Conservation (phyloP, 1,140 invertebrate genomes). For the Aphelenchoides fujianensis region DNA sequence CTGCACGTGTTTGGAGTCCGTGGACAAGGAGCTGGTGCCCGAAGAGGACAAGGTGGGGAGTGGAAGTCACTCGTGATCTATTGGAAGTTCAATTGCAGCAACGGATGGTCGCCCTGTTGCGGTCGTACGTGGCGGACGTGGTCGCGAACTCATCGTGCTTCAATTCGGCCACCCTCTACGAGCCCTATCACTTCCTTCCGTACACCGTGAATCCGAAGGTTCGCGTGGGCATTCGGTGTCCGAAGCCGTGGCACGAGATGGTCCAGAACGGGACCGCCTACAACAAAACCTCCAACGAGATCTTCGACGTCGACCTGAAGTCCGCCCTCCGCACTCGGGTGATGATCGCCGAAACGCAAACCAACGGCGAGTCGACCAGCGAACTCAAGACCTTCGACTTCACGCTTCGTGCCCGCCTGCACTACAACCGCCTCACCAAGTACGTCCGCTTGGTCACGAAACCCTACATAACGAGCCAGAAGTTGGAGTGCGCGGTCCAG, state of each 20-base stretch:
- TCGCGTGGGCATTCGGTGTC: constrained; percentile 5
- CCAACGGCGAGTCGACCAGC: neutral
- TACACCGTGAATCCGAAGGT: neutral
- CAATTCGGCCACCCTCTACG: neutral
- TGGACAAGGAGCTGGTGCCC: neutral
- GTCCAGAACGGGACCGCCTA: neutral
- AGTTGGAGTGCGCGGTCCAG: neutral
- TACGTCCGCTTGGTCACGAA: neutral
- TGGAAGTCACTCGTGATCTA: too few relatives aligned
- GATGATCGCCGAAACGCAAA: neutral
- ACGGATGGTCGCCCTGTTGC: neutral
- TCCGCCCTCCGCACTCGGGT: neutral
- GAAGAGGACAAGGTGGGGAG: neutral
- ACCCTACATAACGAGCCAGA: neutral
- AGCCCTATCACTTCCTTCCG: neutral
- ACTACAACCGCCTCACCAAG: neutral
- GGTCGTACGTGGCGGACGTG: neutral
- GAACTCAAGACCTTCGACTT: neutral
- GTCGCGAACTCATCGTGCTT: neutral
- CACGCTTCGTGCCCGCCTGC: neutral
- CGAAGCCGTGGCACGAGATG: neutral
- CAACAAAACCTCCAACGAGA: neutral
- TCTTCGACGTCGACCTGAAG: neutral
- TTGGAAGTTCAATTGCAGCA: constrained; percentile 1
- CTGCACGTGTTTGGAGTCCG: constrained; percentile 41